Evolutionary conservation across 2,888 invertebrate species (phyloP).

Genomic region (Pachydiplax longipennis): DNA sequence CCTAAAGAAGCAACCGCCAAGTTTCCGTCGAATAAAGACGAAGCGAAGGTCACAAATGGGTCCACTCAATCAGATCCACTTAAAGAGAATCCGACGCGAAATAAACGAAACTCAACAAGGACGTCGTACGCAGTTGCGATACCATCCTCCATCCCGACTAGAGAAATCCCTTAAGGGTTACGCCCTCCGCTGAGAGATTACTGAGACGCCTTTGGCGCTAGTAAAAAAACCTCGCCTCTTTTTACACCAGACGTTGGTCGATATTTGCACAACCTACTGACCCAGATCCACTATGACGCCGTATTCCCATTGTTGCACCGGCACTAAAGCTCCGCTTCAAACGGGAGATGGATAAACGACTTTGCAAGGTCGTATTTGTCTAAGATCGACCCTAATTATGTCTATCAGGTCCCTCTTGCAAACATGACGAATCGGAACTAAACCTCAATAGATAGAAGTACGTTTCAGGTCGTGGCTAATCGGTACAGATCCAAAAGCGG

Average conservation of each 20-base stretch:
- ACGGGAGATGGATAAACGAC: too few species aligned
- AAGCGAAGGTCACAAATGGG: background rate
- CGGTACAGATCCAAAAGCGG: too few species aligned
- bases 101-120: background rate
- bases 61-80: background rate
- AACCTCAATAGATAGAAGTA: too few species aligned
- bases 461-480: too few species aligned
- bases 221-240: background rate
- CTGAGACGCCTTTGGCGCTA: background rate
- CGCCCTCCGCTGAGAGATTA: background rate
- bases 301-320: background rate
- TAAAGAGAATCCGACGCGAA: background rate
- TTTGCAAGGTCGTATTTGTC: too few species aligned
- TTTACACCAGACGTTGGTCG: background rate
- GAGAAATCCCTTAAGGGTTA: background rate
- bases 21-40: background rate
- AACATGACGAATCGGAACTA: too few species aligned
- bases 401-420: too few species aligned
- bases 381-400: too few species aligned
- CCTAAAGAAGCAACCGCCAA: too few species aligned
- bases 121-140: background rate
- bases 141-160: background rate
- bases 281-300: background rate
- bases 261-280: background rate
- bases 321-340: background rate